These are phyloP conservation scores for Cottus gobio DNA, from an alignment of 2,113 vertebrate genomes.

Conservation along the genomic window DNA sequence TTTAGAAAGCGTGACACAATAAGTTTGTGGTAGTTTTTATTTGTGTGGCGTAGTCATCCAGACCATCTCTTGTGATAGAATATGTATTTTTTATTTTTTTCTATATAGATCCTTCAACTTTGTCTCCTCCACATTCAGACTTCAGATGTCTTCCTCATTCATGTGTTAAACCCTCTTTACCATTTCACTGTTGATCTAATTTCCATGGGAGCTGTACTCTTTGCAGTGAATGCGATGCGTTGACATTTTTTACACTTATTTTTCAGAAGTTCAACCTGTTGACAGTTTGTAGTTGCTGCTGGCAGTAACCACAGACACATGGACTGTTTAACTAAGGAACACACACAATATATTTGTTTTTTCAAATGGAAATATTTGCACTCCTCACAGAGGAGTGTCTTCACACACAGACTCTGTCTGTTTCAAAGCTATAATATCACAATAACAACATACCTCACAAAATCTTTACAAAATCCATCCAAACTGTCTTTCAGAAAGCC, in stretches of 20 bases:
- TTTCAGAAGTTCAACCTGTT: constrained; percentile 49
- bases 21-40: constrained; percentile 36
- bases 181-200: constrained; percentile 39
- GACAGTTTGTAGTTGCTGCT: constrained; percentile 77
- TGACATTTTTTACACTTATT: constrained; percentile 27
- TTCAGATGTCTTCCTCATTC: constrained; percentile 50
- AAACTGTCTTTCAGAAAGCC: constrained; percentile 44
- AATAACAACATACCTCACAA: constrained; percentile 77
- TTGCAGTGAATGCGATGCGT: constrained; percentile 35
- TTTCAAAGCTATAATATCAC: constrained; percentile 67
- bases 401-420: constrained; percentile 37
- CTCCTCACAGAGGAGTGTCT: constrained; percentile 19
- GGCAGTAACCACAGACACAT: constrained; percentile 76
- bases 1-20: constrained; percentile 69
- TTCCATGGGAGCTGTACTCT: constrained; percentile 33
- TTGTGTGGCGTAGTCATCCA: constrained; percentile 29
- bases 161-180: constrained; percentile 20
- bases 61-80: constrained; percentile 45
- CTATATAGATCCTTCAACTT: constrained; percentile 3
- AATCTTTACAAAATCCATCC: constrained; percentile 72
- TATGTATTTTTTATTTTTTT: constrained; percentile 22
- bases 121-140: constrained; percentile 36
- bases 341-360: constrained; percentile 41
- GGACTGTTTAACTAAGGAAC: constrained; percentile 57
- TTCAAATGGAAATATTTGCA: constrained; percentile 36